Conservation (phyloP, 2,888 invertebrate genomes). For the Lissonota sp. region DNA sequence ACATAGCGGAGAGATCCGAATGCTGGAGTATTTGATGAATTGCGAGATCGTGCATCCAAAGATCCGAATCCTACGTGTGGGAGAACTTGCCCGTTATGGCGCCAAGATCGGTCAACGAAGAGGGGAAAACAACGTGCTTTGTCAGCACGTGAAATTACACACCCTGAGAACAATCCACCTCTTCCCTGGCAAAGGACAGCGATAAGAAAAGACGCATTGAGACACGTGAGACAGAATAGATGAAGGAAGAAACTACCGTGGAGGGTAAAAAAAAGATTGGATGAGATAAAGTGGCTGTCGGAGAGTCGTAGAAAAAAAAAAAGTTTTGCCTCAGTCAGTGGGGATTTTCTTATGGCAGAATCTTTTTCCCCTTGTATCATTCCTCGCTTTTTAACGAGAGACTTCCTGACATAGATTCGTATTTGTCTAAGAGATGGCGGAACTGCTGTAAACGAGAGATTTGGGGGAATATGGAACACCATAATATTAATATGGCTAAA, state of each 20-base stretch:
- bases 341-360: slow-evolving; percentile 20
- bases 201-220: slow-evolving; percentile 48
- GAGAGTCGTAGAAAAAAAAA: slow-evolving; percentile 14
- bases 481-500: too few species aligned
- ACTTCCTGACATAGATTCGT: neutral
- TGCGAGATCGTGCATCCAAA: slow-evolving; percentile 16
- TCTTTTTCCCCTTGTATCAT: slow-evolving; percentile 29
- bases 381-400: slow-evolving; percentile 11
- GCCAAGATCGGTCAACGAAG: neutral
- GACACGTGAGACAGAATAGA: slow-evolving; percentile 19
- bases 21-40: slow-evolving; percentile 39
- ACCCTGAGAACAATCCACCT: slow-evolving; percentile 35
- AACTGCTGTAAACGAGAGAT: too few species aligned
- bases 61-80: too few species aligned
- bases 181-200: slow-evolving; percentile 39
- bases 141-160: slow-evolving; percentile 64
- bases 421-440: neutral
- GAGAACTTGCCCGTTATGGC: too few species aligned
- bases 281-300: slow-evolving; percentile 41
- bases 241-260: slow-evolving; percentile 17
- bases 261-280: slow-evolving; percentile 5
- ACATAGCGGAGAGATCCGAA: neutral
- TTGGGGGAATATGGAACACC: too few species aligned
- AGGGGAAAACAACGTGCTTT: slow-evolving; percentile 58
- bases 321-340: slow-evolving; percentile 28